These are phyloP conservation scores for Zygaena filipendulae DNA, from an alignment of 2,888 invertebrate genomes.

Conservation along the genomic window DNA sequence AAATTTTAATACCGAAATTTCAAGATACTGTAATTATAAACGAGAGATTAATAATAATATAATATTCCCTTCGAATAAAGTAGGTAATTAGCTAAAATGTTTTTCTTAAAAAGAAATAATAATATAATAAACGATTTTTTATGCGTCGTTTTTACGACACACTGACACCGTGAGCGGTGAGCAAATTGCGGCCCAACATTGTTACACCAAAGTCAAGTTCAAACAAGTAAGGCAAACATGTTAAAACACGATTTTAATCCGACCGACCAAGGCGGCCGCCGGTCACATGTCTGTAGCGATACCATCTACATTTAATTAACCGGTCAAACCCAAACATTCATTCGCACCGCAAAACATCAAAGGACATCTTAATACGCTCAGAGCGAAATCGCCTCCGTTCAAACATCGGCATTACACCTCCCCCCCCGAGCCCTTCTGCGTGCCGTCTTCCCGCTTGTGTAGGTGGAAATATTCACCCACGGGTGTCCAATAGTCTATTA, in stretches of 20 bases:
- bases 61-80: no score
- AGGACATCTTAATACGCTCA: slow-evolving; percentile 61
- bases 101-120: no score
- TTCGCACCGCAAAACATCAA: slow-evolving; percentile 55
- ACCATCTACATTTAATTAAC: slow-evolving; percentile 52
- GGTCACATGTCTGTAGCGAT: slow-evolving; percentile 30
- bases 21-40: no score
- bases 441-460: slow-evolving; percentile 29
- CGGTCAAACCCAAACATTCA: slow-evolving; percentile 43
- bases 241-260: slow-evolving; percentile 28
- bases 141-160: no score
- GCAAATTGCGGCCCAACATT: background rate
- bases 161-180: no score
- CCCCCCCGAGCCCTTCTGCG: slow-evolving; percentile 37
- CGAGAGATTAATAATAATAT: no score
- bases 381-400: slow-evolving; percentile 49
- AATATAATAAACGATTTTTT: no score
- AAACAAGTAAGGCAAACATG: slow-evolving; percentile 28
- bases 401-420: slow-evolving; percentile 44
- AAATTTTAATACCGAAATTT: no score
- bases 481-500: slow-evolving; percentile 54
- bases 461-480: slow-evolving; percentile 42
- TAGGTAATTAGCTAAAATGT: no score
- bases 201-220: slow-evolving; percentile 3
- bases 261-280: slow-evolving; percentile 26